Conservation (phyloP, 35 echinoderm and acorn worm species). For the Ophioderma brevispina region DNA sequence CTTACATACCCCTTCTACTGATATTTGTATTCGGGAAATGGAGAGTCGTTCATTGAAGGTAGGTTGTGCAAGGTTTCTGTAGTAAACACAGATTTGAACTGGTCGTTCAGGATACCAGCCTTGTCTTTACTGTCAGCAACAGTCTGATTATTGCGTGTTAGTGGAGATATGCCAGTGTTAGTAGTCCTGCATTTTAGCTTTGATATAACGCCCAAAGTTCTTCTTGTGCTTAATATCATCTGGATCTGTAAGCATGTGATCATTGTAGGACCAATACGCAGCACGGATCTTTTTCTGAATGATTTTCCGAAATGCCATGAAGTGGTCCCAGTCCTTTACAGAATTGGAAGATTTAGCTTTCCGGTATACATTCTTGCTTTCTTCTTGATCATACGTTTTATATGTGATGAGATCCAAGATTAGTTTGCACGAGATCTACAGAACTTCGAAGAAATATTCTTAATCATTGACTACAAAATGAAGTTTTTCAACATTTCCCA, state of each 20-base stretch:
- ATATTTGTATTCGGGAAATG: neutral
- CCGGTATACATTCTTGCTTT: conserved; percentile 48
- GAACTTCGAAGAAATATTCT: conserved; percentile 21
- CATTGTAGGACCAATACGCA: conserved; percentile 11
- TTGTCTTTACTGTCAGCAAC: conserved; percentile 31
- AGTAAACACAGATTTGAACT: conserved; percentile 6
- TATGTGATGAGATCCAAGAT: conserved; percentile 29
- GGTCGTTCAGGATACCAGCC: neutral
- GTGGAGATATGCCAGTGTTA: too few relatives aligned
- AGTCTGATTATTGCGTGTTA: neutral
- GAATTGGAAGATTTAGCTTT: neutral
- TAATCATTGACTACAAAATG: conserved; percentile 7
- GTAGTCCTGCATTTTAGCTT: conserved; percentile 26
- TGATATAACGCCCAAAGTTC: conserved; percentile 34
- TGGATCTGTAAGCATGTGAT: conserved; percentile 22
- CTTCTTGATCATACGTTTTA: conserved; percentile 51
- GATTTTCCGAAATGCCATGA: conserved; percentile 22
- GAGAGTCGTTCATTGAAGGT: too few relatives aligned
- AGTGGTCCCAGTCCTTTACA: neutral
- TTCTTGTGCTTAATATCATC: conserved; percentile 42
- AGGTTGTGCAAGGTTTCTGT: neutral
- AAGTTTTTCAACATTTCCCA: conserved; percentile 25
- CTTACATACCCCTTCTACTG: too few relatives aligned
- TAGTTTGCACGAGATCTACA: neutral
- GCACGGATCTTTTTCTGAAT: conserved; percentile 28